A percentile compares a stretch with the other conserved stretches of the same genome.
These are phyloP conservation scores for Kryptolebias ocellatus DNA, from an alignment of 2,797 vertebrate species.

Conservation along the genomic window DNA sequence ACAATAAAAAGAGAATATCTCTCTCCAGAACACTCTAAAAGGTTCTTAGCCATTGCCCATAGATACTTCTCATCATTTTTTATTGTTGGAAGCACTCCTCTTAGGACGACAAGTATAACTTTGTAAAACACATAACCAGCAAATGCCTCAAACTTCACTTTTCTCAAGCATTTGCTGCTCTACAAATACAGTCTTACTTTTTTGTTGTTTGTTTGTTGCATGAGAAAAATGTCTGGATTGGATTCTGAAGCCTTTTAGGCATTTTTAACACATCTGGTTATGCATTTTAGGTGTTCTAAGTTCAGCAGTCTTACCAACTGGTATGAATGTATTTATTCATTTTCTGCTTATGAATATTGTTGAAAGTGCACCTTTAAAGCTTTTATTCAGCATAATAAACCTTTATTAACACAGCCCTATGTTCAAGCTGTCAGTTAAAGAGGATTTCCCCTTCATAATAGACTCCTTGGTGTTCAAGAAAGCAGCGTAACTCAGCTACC, in stretches of 20 bases:
- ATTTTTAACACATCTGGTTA: too few species aligned
- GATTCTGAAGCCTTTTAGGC: conserved; percentile 4
- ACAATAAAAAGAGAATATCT: conserved; percentile 66
- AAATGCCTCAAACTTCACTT: conserved; percentile 32
- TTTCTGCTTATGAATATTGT: conserved; percentile 7
- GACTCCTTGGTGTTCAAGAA: conserved; percentile 27
- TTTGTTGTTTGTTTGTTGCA: conserved; percentile 13
- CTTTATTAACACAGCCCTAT: conserved; percentile 53
- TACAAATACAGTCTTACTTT: conserved; percentile 14
- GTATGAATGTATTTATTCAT: too few species aligned
- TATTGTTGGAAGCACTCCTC: conserved; percentile 48
- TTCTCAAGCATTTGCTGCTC: conserved; percentile 35
- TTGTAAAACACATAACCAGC: conserved; percentile 49
- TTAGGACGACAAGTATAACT: conserved; percentile 49
- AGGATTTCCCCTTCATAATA: conserved; percentile 59
- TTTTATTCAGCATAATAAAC: conserved; percentile 76
- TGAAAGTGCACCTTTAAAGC: conserved; percentile 40
- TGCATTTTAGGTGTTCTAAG: too few species aligned
- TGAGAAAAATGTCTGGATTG: neutral
- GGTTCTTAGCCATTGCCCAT: conserved; percentile 57
- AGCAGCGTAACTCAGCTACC: neutral
- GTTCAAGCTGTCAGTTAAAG: conserved; percentile 63
- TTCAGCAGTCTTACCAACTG: too few species aligned
- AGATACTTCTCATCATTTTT: conserved; percentile 63
- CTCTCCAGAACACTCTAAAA: conserved; percentile 48